Evolutionary conservation across 2,113 vertebrate species (phyloP).

Genomic region (Seriola rivoliana): DNA sequence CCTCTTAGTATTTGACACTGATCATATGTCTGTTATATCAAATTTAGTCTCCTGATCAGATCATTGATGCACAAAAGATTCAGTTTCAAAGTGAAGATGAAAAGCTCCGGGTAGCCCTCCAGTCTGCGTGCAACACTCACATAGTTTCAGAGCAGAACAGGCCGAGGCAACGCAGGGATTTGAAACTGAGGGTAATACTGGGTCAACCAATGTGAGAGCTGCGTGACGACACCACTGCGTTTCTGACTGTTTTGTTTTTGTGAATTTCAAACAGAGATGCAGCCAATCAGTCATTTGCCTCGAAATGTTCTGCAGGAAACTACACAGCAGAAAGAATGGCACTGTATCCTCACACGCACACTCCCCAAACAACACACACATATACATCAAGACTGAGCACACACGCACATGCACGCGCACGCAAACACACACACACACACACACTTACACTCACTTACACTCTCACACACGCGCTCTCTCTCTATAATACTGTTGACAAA

Average conservation of each 20-base stretch:
- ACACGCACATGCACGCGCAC: background rate
- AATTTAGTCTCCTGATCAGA: constrained; percentile 23
- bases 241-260: constrained; percentile 5
- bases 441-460: background rate
- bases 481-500: background rate
- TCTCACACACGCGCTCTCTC: background rate
- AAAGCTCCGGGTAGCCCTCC: constrained; percentile 58
- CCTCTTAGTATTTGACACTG: background rate
- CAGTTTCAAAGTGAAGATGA: constrained; percentile 73
- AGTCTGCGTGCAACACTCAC: constrained; percentile 40
- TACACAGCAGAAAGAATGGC: constrained; percentile 22
- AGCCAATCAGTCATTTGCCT: constrained; percentile 19
- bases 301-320: constrained; percentile 61
- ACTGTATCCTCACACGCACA: constrained; percentile 1
- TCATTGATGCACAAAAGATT: constrained; percentile 41
- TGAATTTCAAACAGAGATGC: constrained; percentile 28
- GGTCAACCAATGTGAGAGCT: constrained; percentile 8
- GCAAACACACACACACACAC: constrained; percentile 21
- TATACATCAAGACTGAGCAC: background rate
- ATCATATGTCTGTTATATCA: constrained; percentile 15
- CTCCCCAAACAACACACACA: background rate
- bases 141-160: constrained; percentile 63
- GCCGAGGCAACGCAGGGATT: constrained; percentile 9
- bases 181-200: constrained; percentile 8
- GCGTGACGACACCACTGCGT: background rate